Percentiles rank a stretch among this genome's conserved stretches.
These are phyloP conservation scores for Manacus vitellinus DNA, from an alignment of 2,113 vertebrate genomes.

Conservation along the genomic window DNA sequence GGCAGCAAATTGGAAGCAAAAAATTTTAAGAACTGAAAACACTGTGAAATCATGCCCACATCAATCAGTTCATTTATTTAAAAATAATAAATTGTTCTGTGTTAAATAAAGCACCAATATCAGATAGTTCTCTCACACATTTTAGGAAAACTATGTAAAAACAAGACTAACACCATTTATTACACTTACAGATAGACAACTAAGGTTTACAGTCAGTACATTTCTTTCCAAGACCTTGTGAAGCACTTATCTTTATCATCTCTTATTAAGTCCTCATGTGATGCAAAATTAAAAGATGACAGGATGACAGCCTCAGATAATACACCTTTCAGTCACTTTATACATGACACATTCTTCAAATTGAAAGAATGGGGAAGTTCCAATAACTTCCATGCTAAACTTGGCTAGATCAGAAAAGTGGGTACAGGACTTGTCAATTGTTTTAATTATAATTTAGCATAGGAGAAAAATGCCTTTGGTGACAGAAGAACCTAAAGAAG, in stretches of 20 bases:
- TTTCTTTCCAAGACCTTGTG: not conserved
- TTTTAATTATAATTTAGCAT: not conserved
- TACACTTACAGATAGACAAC: not conserved
- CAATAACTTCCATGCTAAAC: not conserved
- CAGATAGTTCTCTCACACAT: not conserved
- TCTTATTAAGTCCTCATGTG: not conserved
- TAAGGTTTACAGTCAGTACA: not conserved
- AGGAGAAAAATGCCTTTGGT: not conserved
- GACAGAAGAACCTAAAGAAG: not conserved
- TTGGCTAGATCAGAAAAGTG: not conserved
- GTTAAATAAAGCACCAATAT: not conserved
- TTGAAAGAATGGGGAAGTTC: not conserved
- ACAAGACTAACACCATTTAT: not conserved
- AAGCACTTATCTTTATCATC: not conserved
- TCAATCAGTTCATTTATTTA: not conserved
- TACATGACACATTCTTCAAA: not conserved
- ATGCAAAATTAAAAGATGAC: not conserved
- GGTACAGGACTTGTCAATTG: not conserved
- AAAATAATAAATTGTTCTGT: not conserved
- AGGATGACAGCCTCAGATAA: not conserved
- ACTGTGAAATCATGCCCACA: not conserved
- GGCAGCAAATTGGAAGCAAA: not conserved
- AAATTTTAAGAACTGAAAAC: not conserved
- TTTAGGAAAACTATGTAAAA: not conserved
- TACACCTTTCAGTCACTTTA: not conserved